Conservation (phyloP, 2,113 vertebrate genomes). For the Nasalis larvatus region DNA sequence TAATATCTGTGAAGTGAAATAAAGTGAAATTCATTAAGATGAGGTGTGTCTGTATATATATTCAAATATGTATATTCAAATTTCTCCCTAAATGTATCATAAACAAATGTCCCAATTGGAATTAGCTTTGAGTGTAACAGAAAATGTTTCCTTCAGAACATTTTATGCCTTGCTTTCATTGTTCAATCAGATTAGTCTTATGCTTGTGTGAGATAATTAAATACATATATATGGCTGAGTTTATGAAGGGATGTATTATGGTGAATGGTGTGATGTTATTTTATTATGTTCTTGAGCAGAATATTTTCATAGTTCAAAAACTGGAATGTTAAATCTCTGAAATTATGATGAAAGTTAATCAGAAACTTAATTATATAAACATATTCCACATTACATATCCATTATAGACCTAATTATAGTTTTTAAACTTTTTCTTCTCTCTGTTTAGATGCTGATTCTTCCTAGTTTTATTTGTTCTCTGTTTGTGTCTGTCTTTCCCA, state of each 20-base stretch:
- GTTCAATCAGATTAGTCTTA: not conserved
- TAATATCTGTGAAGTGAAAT: not conserved
- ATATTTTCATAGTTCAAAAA: not conserved
- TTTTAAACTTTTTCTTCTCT: not conserved
- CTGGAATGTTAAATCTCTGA: not conserved
- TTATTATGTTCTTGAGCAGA: not conserved
- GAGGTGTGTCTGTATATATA: not conserved
- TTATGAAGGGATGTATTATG: not conserved
- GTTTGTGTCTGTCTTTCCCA: not conserved
- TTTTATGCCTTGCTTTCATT: not conserved
- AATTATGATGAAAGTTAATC: not conserved
- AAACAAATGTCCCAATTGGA: not conserved
- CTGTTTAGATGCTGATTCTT: not conserved
- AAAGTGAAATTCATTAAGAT: not conserved
- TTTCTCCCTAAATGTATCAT: not conserved
- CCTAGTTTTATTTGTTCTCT: not conserved
- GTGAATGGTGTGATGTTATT: not conserved
- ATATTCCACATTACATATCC: not conserved
- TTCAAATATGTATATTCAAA: not conserved
- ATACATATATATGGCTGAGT: not conserved
- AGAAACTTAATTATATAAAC: not conserved
- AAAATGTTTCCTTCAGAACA: not conserved
- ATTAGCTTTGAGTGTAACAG: not conserved
- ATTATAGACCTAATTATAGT: not conserved
- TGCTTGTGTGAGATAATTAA: not conserved